Evolutionary conservation across 2,113 vertebrate species (phyloP).

Genomic region (Ibidorhyncha struthersii): DNA sequence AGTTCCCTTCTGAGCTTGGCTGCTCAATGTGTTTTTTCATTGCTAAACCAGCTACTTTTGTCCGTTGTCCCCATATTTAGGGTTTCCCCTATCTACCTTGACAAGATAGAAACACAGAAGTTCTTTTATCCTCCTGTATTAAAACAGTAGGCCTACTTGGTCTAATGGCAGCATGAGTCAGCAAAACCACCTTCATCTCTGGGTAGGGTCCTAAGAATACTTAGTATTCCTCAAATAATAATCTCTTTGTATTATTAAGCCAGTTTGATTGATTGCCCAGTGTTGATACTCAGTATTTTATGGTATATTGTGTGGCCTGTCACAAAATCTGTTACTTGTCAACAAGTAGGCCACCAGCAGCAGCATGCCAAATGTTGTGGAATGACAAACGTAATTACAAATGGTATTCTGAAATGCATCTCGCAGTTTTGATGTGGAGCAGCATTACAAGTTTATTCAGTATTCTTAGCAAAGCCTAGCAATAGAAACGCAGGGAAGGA

Average conservation of each 20-base stretch:
- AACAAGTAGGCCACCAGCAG: conserved; percentile 59
- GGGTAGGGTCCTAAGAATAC: neutral
- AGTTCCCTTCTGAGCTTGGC: neutral
- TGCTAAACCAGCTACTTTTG: neutral
- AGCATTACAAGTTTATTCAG: neutral
- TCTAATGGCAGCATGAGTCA: neutral
- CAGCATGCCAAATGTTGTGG: conserved; percentile 45
- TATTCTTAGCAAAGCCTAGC: neutral
- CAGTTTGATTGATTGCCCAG: conserved; percentile 44
- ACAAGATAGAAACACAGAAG: neutral
- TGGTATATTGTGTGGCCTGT: conserved; percentile 61
- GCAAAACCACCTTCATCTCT: neutral
- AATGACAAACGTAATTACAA: conserved; percentile 54
- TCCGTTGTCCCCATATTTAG: neutral
- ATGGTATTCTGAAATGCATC: conserved; percentile 53
- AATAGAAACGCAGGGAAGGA: neutral
- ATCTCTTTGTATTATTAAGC: conserved; percentile 29
- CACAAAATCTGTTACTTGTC: conserved; percentile 66
- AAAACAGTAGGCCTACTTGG: neutral
- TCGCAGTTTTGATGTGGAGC: neutral
- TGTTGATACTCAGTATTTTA: conserved; percentile 60
- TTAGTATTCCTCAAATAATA: conserved; percentile 28
- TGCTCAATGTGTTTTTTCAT: neutral
- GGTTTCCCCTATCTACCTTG: neutral
- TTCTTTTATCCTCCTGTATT: neutral